phyloP scores from a whole-genome alignment of 2,113 vertebrate species.

The Dolichotis patagonum region DNA sequence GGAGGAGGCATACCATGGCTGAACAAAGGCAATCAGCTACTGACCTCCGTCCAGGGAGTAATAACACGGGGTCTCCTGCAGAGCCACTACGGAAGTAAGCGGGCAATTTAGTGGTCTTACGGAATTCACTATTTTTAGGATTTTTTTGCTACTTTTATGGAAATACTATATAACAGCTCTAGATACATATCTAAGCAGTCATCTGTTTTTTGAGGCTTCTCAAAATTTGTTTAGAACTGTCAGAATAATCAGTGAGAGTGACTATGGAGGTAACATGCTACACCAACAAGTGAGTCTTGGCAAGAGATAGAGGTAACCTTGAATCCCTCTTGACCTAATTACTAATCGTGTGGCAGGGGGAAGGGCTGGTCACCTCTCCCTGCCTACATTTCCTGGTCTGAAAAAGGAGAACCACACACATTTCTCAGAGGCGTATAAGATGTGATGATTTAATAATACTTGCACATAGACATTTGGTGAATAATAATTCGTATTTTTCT shows the following conservation, averaged over 20 bases:
- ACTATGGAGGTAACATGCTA: neutral
- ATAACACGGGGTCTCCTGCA: neutral
- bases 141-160: neutral
- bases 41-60: neutral
- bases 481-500: neutral
- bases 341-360: neutral
- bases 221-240: neutral
- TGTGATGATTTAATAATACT: neutral
- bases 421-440: conserved; percentile 2
- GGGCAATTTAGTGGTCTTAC: neutral
- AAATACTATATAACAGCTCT: neutral
- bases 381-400: neutral
- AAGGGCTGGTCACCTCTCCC: neutral
- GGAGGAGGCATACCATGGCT: neutral
- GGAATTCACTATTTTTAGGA: neutral
- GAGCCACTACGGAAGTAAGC: neutral
- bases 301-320: neutral
- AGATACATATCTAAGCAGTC: neutral
- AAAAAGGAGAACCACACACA: neutral
- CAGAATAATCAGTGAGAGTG: neutral
- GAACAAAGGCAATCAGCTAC: neutral
- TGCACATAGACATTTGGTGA: neutral
- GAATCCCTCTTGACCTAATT: neutral
- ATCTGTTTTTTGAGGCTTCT: neutral
- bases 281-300: neutral